A percentile compares a stretch with the other conserved stretches of the same genome.
Evolutionary conservation across 2,797 vertebrate species (phyloP).

Genomic region (Anguilla pacifica): DNA sequence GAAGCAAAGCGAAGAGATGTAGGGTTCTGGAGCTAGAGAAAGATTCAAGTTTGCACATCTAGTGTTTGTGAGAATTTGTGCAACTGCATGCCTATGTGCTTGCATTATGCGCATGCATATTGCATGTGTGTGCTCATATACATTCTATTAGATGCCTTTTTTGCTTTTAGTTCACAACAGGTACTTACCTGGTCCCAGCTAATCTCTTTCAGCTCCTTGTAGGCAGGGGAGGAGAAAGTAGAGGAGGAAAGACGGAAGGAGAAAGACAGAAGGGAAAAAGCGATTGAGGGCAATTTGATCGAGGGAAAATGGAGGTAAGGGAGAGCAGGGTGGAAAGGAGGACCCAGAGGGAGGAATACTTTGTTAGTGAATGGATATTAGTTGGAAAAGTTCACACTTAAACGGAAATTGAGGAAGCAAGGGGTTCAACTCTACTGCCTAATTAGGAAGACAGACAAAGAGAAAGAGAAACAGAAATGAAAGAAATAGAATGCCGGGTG

Average conservation of each 20-base stretch:
- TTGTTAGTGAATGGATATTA: slow-evolving; percentile 72
- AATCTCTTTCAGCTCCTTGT: slow-evolving; percentile 76
- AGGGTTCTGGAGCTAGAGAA: neutral
- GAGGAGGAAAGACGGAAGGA: slow-evolving; percentile 41
- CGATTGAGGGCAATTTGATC: neutral
- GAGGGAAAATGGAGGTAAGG: slow-evolving; percentile 29
- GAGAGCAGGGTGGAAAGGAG: slow-evolving; percentile 52
- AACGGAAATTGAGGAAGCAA: slow-evolving; percentile 56
- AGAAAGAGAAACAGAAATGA: slow-evolving; percentile 57
- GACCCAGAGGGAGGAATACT: slow-evolving; percentile 61
- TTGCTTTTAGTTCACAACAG: neutral
- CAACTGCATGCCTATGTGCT: neutral
- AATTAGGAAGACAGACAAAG: slow-evolving; percentile 69
- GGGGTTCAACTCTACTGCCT: slow-evolving; percentile 65
- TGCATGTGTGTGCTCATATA: neutral
- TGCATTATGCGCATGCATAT: neutral
- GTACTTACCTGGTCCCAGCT: slow-evolving; percentile 75
- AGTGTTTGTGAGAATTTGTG: neutral
- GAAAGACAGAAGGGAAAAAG: slow-evolving; percentile 40
- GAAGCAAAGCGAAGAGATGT: neutral
- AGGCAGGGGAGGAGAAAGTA: slow-evolving; percentile 41
- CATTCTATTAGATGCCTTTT: neutral
- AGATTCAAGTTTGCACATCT: neutral
- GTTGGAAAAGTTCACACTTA: slow-evolving; percentile 64
- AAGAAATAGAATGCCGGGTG: slow-evolving; percentile 33